Evolutionary conservation across 1,140 invertebrate species (phyloP), one percentile per base, ranked within the genome.

Genomic region (Pemphigus obesinymphae): DNA sequence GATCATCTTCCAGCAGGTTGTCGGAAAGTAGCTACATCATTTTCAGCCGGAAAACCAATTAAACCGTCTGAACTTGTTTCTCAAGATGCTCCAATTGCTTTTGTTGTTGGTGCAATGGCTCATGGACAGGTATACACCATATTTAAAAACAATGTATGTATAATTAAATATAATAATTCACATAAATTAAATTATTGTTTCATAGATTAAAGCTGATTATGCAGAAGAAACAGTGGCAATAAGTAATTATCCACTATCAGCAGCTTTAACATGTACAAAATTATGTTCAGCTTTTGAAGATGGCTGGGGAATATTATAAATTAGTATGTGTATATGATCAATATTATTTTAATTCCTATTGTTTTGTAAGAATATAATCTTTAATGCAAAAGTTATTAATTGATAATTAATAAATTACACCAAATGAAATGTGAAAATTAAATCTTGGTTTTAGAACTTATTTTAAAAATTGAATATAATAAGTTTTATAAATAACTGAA

Each of bases 241-340:
- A 43, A 97, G 95, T 86, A 96, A 95, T 86, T 99, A 98, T 89
- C 98, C 98, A 17, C 88, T 99, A 20, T 99, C 97, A 78, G 98
- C 93, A 40, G 98, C 98, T 40, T 89, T 99, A 43, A 95, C 97
- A 0, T 99, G 97, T 89, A 92, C 95, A 29, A 99, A 99, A 89
- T 86, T 99, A n/a, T 98, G 97, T 88, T 92, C 91, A 66, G 97
- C 95, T 34, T 99, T 99, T 90, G 98, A 99, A 90, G 95, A 99
- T 90, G 92, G 91, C 68, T 99, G 98, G 98, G 91, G 90, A 82
- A 90, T 99, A 84, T 87, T 92, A 68, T 96, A 89, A 83, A 76
- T 43, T 34, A 50, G 20, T 31, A 55, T 1, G 3, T 26, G 2
- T 53, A n/a, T n/a, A n/a, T n/a, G 3, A 75, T 78, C 7, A 68